Evolutionary conservation across 2,888 invertebrate genomes (phyloP), one percentile per base, ranked within the genome.

Genomic region (Drosophila acutilabella): DNA sequence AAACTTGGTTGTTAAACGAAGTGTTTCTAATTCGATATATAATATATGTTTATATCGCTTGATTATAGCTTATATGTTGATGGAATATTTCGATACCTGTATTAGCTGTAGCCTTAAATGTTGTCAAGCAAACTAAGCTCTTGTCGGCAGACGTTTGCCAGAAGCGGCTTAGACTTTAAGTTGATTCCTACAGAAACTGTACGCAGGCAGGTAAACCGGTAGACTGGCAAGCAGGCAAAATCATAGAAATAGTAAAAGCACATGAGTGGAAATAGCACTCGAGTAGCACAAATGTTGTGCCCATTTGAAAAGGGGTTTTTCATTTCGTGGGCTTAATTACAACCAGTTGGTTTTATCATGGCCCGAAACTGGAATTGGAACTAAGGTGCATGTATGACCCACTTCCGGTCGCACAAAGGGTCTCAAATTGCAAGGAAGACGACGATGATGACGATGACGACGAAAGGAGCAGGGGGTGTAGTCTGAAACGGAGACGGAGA

Each of bases 401-500:
- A 86, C 90, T 74, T 86, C 89, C 85, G 85, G 85, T 52, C 51
- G 61, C 70, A 89, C 89, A 84, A 89, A 71, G 71, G 66, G 69
- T 23, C 58, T 69, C 77, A 56, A 82, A 85, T 78, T 69, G 83
- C 77, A 71, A 77, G 78, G 51, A 79, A 71, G 66, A 64, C 44
- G 69, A 42, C 52, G 68, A 59, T 20, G 60, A 40, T 40, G 64
- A 58, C 16, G 65, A 26, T 44, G 65, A 52, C 20, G 41, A 16
- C 42, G 48, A 48, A 20, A 6, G 33, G 10, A 38, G 50, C 60
- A 20, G 44, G 3, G 2, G 45, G 57, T 11, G 45, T 16, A 2
- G 56, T 38, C 16, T 16, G 38, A 26, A 40, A 42, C 14, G 52
- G 26, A 36, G 47, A n/a, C n/a, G 68, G 44, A 26, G 48, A 41